phyloP scores from a whole-genome alignment of 2,888 invertebrate genomes.

The Acanthococcus lagerstroemiae region DNA sequence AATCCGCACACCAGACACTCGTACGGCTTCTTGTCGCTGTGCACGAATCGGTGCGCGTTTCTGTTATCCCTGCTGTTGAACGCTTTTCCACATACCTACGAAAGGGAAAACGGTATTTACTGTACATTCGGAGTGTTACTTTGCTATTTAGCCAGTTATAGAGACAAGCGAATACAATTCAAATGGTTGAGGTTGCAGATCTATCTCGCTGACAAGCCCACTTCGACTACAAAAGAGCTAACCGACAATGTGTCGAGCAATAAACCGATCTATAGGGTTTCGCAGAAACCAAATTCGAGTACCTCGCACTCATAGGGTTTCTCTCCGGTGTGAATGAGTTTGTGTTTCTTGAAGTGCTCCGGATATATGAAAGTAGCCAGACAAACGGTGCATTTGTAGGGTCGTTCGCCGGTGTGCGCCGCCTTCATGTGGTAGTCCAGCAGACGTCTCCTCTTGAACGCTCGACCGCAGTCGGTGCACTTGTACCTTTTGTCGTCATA shows the following conservation, averaged over 20 bases:
- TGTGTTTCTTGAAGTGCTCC: conserved; percentile 70
- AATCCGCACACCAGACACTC: conserved; percentile 70
- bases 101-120: conserved; percentile 22
- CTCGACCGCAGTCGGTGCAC: conserved; percentile 60
- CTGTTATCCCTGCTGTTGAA: conserved; percentile 76
- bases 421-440: conserved; percentile 73
- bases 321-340: conserved; percentile 65
- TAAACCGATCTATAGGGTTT: too few relatives aligned
- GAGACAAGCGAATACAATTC: too few relatives aligned
- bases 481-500: conserved; percentile 62
- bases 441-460: conserved; percentile 60
- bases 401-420: conserved; percentile 67
- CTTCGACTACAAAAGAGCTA: too few relatives aligned
- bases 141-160: too few relatives aligned
- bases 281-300: too few relatives aligned
- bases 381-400: conserved; percentile 61
- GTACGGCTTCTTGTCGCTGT: conserved; percentile 77
- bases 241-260: too few relatives aligned
- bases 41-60: conserved; percentile 73
- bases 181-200: too few relatives aligned
- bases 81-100: conserved; percentile 66
- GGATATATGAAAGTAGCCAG: conserved; percentile 72
- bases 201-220: too few relatives aligned
- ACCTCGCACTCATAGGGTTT: conserved; percentile 66
- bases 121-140: too few relatives aligned